Conservation (phyloP, 37 sponge, comb jelly and placozoan species). For the Aplysina aerophoba region DNA sequence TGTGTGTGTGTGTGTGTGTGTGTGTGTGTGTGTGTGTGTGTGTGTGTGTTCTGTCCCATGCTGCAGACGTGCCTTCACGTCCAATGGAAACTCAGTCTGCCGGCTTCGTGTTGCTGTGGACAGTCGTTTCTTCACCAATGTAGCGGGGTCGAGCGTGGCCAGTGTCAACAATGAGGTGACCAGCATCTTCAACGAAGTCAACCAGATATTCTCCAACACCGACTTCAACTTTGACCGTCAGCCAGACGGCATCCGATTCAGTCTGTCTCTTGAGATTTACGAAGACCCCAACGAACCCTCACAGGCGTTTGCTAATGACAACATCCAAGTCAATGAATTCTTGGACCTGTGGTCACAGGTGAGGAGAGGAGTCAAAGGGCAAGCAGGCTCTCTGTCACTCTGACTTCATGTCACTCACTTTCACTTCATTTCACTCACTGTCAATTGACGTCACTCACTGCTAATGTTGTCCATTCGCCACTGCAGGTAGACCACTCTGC, state of each 20-base stretch:
- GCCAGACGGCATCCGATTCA: constrained; percentile 13
- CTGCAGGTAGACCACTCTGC: constrained; percentile 44
- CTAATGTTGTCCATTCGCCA: constrained; percentile 7
- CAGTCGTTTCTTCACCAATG: constrained; percentile 9
- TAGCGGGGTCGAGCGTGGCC: background rate
- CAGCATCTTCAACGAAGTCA: constrained; percentile 2
- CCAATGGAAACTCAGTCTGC: constrained; percentile 11
- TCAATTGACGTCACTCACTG: background rate
- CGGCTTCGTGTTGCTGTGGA: constrained; percentile 1
- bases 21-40: constrained; percentile 40
- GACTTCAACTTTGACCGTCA: constrained; percentile 22
- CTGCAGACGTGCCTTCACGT: background rate
- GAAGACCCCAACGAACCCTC: background rate
- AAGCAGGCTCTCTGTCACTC: background rate
- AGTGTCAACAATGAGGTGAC: background rate
- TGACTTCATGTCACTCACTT: background rate
- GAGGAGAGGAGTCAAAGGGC: background rate
- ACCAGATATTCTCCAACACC: background rate
- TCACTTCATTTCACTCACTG: background rate
- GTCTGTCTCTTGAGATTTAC: background rate
- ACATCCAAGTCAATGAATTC: constrained; percentile 32
- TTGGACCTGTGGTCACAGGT: constrained; percentile 42
- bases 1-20: constrained; percentile 10
- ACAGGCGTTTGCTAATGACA: background rate
- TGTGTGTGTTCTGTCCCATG: background rate